Evolutionary conservation across 2,888 invertebrate species (phyloP).

Genomic region (Stenurella melanura): DNA sequence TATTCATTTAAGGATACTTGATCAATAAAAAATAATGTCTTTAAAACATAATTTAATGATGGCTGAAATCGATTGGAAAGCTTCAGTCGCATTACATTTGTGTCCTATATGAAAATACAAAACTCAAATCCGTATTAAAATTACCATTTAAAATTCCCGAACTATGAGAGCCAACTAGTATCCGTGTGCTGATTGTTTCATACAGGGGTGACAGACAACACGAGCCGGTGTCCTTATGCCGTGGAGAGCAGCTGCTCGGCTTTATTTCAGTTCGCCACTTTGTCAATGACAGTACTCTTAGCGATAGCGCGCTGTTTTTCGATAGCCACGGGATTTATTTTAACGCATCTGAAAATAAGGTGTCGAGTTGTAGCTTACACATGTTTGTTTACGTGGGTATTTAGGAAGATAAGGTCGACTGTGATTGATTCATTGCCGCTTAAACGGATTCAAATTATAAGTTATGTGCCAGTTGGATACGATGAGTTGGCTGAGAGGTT

Average conservation of each 20-base stretch:
- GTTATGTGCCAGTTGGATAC: constrained; percentile 55
- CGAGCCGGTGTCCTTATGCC: constrained; percentile 57
- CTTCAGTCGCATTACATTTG: too few species aligned
- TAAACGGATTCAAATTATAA: constrained; percentile 63
- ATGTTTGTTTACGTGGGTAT: constrained; percentile 70
- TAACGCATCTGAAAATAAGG: constrained; percentile 68
- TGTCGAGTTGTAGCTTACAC: constrained; percentile 71
- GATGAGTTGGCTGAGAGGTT: constrained; percentile 40
- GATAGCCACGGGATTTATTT: constrained; percentile 54
- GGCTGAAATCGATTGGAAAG: too few species aligned
- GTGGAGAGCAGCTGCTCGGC: constrained; percentile 66
- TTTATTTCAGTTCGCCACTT: constrained; percentile 71
- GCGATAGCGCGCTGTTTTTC: constrained; percentile 67
- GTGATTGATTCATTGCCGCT: constrained; percentile 68
- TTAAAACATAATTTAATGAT: too few species aligned
- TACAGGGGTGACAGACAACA: constrained; percentile 66
- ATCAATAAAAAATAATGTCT: too few species aligned
- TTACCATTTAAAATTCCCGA: constrained; percentile 14
- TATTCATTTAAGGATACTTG: too few species aligned
- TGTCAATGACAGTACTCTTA: constrained; percentile 67
- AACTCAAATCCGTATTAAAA: neutral
- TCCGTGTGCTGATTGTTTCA: constrained; percentile 36
- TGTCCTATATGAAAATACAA: too few species aligned
- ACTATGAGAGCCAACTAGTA: constrained; percentile 15
- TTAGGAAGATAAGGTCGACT: constrained; percentile 68